Evolutionary conservation across 2,113 vertebrate genomes (phyloP).

Genomic region (Spizaetus ornatus): DNA sequence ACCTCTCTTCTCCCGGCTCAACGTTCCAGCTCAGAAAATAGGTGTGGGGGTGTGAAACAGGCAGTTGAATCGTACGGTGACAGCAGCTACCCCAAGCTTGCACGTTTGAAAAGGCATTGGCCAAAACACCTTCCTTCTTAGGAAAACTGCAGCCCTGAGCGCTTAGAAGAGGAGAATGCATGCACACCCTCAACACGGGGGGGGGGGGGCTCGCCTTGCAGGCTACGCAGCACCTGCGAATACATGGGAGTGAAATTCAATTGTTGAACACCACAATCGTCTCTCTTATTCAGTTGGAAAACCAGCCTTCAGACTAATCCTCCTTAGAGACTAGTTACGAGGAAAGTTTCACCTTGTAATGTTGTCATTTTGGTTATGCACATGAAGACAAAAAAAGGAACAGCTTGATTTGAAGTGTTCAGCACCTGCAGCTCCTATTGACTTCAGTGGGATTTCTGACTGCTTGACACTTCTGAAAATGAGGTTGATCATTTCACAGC

Average conservation of each 20-base stretch:
- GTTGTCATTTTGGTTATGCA: constrained; percentile 9
- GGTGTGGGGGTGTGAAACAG: neutral
- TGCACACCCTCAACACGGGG: neutral
- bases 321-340: neutral
- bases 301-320: neutral
- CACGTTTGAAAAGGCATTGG: neutral
- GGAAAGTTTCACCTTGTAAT: neutral
- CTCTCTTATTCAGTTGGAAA: neutral
- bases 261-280: neutral
- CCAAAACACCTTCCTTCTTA: neutral
- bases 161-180: neutral
- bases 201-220: neutral
- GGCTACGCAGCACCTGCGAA: neutral
- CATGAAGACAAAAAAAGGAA: neutral
- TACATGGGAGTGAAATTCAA: neutral
- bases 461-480: neutral
- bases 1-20: neutral
- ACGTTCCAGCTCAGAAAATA: neutral
- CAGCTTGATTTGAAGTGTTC: neutral
- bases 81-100: neutral
- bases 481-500: neutral
- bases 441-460: neutral
- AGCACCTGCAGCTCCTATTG: neutral
- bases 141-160: neutral
- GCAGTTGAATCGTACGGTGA: neutral